Evolutionary conservation across 1,140 invertebrate species (phyloP), one percentile per base, ranked within the genome.

Genomic region (Drosophila kohkoa): DNA sequence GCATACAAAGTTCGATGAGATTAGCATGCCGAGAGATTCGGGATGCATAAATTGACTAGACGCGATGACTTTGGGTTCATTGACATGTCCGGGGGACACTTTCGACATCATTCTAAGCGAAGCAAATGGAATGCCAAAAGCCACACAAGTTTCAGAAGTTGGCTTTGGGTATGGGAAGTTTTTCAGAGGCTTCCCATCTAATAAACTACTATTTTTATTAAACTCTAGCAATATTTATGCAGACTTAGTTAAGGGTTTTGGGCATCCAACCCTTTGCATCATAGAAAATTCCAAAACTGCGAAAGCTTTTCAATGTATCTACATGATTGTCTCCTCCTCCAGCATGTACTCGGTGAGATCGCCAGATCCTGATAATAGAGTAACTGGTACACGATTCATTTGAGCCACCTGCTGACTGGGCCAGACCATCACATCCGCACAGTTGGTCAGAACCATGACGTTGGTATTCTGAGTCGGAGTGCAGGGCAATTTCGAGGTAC

Each of bases 301-400:
- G 4, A 32, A 28, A 13, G n/a, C 38, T n/a, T 41, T 7, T 41
- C 32, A 2, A 8, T 25, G 4, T 43, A 13, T 8, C 43, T 58
- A 89, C 81, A 89, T 90, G 28, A 85, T 74, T 11, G 85, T 89
- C 52, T 89, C 78, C 60, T 89, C 85, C 75, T 89, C 85, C 46
- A 89, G 64, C 85, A 89, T 89, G 57, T 76, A 89, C 38, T 89
- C 85, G 16, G 85, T 89, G 0, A 89, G 78, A 28, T 89, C 86
- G 25, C 60, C 85, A 1, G 65, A 15, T 10, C 85, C 85, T 0
- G 85, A 74, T n/a, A 89, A 7, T 16, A 71, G 62, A 5, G 85
- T 89, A 3, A 89, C 85, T 0, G 85, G 85, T 0, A 89, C 75
- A 0, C 75, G 75, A 32, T 89, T 89, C 86, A 90, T 89, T 62